A percentile compares a stretch with the other conserved stretches of the same genome.
These are phyloP conservation scores for Drosophila kokeensis DNA, from an alignment of 2,888 invertebrate species.

Conservation along the genomic window DNA sequence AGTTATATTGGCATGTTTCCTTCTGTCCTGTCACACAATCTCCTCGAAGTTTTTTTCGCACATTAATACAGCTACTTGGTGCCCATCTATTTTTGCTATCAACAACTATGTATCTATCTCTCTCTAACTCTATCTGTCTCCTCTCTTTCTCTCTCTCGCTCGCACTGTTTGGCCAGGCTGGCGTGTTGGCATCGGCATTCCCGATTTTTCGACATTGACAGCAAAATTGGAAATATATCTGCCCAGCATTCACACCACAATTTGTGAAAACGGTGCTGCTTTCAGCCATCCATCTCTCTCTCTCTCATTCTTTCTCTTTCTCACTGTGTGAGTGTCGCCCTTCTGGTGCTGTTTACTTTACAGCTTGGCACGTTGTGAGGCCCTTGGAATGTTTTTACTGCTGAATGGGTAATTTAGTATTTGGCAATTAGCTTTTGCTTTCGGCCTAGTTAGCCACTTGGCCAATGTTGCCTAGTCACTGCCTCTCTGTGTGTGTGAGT, in stretches of 20 bases:
- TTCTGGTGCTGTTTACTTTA: slow-evolving; percentile 57
- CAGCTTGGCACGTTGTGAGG: slow-evolving; percentile 60
- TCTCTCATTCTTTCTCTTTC: background rate
- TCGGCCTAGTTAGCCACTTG: slow-evolving; percentile 55
- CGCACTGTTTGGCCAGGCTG: background rate
- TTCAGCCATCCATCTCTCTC: slow-evolving; percentile 37
- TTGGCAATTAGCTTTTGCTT: slow-evolving; percentile 82
- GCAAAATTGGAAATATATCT: slow-evolving; percentile 81
- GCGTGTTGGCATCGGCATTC: slow-evolving; percentile 46
- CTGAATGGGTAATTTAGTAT: slow-evolving; percentile 82
- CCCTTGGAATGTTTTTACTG: slow-evolving; percentile 77
- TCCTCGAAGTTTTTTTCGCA: slow-evolving; percentile 47
- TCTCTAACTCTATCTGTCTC: background rate
- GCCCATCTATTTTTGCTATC: slow-evolving; percentile 50
- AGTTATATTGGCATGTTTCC: background rate
- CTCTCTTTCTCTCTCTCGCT: background rate
- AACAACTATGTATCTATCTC: slow-evolving; percentile 33
- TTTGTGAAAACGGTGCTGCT: slow-evolving; percentile 42
- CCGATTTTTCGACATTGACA: slow-evolving; percentile 76
- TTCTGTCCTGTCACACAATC: slow-evolving; percentile 12
- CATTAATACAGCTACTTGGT: slow-evolving; percentile 63
- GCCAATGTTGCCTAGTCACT: slow-evolving; percentile 34
- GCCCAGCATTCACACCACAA: slow-evolving; percentile 67
- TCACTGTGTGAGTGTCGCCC: slow-evolving; percentile 40
- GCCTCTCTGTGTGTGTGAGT: slow-evolving; percentile 3